Conservation (phyloP, 2,113 vertebrate genomes). For the Geococcyx californianus region DNA sequence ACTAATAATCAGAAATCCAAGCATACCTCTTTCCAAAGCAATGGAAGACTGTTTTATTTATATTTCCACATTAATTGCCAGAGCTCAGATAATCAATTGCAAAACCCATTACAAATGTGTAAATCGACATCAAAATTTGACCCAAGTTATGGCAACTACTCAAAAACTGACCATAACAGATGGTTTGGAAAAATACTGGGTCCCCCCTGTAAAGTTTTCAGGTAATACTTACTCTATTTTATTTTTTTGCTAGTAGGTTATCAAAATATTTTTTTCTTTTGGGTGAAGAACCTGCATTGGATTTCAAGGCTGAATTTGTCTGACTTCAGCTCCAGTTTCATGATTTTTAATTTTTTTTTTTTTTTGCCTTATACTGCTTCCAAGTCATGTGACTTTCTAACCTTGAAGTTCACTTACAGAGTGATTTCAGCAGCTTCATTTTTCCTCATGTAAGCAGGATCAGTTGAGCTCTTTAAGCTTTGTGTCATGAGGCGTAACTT, state of each 20-base stretch:
- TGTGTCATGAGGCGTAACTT: not conserved
- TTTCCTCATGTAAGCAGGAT: not conserved
- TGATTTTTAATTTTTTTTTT: no score
- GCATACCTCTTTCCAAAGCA: not conserved
- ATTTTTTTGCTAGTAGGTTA: not conserved
- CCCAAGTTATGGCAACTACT: not conserved
- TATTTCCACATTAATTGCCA: not conserved
- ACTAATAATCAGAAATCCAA: not conserved
- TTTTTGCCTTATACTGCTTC: not conserved
- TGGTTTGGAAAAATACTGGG: not conserved
- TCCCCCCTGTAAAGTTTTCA: not conserved
- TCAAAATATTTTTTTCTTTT: not conserved
- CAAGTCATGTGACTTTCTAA: not conserved
- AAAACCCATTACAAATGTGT: not conserved
- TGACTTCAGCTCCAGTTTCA: not conserved
- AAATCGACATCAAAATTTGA: not conserved
- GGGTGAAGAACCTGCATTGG: not conserved
- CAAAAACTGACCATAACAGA: not conserved
- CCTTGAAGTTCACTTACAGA: not conserved
- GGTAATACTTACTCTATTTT: not conserved
- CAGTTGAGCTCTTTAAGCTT: not conserved
- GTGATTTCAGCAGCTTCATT: not conserved
- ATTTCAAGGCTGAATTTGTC: not conserved
- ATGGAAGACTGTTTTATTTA: not conserved
- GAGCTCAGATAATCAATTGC: not conserved